Conservation (phyloP, 2,797 vertebrate genomes). For the Silurus aristotelis region DNA sequence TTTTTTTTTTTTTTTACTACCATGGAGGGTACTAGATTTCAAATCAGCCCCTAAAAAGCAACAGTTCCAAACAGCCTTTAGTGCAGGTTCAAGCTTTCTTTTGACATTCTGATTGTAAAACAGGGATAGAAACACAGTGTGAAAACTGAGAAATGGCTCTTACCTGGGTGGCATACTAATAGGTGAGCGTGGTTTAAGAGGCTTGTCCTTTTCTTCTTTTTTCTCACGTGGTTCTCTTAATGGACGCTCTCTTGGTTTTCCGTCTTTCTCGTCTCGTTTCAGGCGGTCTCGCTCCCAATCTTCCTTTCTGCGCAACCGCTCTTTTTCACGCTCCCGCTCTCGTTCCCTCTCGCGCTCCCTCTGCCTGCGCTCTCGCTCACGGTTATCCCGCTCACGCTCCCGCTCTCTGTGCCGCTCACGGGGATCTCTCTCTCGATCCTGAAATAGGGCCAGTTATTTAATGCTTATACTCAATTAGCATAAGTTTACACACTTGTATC, state of each 20-base stretch:
- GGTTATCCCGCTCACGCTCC: slow-evolving; percentile 86
- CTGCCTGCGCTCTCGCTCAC: slow-evolving; percentile 86
- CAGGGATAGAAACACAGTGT: background rate
- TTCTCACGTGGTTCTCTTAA: slow-evolving; percentile 79
- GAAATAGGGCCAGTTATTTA: background rate
- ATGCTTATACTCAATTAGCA: background rate
- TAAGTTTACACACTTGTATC: background rate
- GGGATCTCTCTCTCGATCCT: slow-evolving; percentile 72
- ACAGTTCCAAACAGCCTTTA: background rate
- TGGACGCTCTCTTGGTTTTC: slow-evolving; percentile 67
- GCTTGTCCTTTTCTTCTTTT: slow-evolving; percentile 87
- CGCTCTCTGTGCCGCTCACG: slow-evolving; percentile 79
- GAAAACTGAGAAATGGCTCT: background rate
- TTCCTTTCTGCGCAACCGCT: slow-evolving; percentile 84
- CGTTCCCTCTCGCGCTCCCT: slow-evolving; percentile 86
- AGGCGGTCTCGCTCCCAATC: slow-evolving; percentile 79
- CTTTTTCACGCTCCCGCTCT: slow-evolving; percentile 83
- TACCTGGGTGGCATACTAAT: slow-evolving; percentile 80
- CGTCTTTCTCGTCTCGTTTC: slow-evolving; percentile 79
- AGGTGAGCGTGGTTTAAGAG: slow-evolving; percentile 85
- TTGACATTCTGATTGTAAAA: background rate
- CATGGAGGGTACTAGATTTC: background rate
- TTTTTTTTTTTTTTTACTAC: background rate
- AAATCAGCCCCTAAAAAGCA: background rate
- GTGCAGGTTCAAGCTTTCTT: background rate